Evolutionary conservation across 2,797 vertebrate species (phyloP).

Genomic region (Pipistrellus pipistrellus): DNA sequence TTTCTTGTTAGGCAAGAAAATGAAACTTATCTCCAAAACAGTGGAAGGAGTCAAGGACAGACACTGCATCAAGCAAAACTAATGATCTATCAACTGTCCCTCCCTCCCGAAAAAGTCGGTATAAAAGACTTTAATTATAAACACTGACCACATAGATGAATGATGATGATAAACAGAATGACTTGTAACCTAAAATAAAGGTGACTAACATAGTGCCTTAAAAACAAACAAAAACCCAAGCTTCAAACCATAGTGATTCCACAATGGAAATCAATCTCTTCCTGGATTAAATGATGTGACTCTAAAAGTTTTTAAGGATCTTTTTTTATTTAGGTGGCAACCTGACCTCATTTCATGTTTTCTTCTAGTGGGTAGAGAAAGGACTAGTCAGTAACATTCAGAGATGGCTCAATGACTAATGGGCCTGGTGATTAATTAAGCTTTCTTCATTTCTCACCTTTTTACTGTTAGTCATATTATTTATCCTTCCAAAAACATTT

Average conservation of each 20-base stretch:
- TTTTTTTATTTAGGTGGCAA: neutral
- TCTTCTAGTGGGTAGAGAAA: neutral
- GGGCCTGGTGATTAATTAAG: conserved; percentile 43
- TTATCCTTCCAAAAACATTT: conserved; percentile 2
- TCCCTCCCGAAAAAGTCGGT: neutral
- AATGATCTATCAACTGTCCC: neutral
- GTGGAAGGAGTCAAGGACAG: neutral
- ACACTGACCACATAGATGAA: conserved; percentile 27
- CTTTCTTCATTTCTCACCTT: conserved; percentile 10
- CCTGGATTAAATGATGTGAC: neutral
- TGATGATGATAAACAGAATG: conserved; percentile 48
- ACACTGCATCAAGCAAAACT: neutral
- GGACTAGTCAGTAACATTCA: neutral
- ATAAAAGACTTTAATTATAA: neutral
- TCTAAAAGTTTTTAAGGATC: neutral
- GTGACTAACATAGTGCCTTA: conserved; percentile 41
- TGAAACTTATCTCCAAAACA: conserved; percentile 18
- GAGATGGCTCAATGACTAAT: neutral
- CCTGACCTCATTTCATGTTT: conserved; percentile 26
- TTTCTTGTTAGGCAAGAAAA: conserved; percentile 50
- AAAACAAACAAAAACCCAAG: neutral
- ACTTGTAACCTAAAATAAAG: conserved; percentile 64
- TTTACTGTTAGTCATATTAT: neutral
- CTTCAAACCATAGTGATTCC: conserved; percentile 40
- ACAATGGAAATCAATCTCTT: conserved; percentile 39